Percentiles rank a stretch among this genome's conserved stretches.
These are phyloP conservation scores for Corbicula japonica DNA, from an alignment of 2,888 invertebrate genomes.

Conservation along the genomic window DNA sequence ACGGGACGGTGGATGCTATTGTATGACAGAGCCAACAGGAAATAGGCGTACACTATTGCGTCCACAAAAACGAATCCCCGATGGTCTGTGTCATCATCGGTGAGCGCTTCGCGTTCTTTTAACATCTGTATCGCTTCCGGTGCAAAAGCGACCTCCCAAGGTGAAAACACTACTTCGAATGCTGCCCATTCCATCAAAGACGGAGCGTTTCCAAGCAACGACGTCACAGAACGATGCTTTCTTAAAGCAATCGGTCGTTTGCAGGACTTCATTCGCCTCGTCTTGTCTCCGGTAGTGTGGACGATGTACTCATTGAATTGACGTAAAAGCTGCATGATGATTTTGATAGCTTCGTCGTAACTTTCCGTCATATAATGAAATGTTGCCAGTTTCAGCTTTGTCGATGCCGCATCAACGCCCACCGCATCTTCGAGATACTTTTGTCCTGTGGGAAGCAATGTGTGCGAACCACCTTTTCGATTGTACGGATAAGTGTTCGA, in stretches of 20 bases:
- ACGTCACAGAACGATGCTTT: constrained; percentile 64
- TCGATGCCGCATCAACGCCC: constrained; percentile 52
- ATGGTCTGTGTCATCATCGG: constrained; percentile 63
- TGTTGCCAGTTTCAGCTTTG: constrained; percentile 63
- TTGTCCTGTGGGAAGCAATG: constrained; percentile 43
- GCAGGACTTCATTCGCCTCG: constrained; percentile 56
- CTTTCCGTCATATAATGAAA: constrained; percentile 64
- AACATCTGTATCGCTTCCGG: constrained; percentile 67
- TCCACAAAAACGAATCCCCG: constrained; percentile 65
- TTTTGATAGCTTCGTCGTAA: constrained; percentile 59
- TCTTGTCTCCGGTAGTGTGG: constrained; percentile 62
- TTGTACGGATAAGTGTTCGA: constrained; percentile 60
- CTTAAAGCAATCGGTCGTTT: constrained; percentile 48
- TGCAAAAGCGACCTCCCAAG: constrained; percentile 65
- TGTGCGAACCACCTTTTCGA: constrained; percentile 45
- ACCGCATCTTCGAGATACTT: constrained; percentile 55
- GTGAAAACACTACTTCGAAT: constrained; percentile 52
- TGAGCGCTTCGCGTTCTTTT: constrained; percentile 57
- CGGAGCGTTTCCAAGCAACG: constrained; percentile 59
- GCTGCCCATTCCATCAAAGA: constrained; percentile 64
- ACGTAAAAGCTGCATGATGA: constrained; percentile 60
- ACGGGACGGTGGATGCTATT: constrained; percentile 59
- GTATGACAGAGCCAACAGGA: constrained; percentile 56
- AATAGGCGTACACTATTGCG: constrained; percentile 61
- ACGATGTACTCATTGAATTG: constrained; percentile 65